Evolutionary conservation across 1,140 invertebrate genomes (phyloP), one percentile per base, ranked within the genome.

Genomic region (Cylas formicarius): DNA sequence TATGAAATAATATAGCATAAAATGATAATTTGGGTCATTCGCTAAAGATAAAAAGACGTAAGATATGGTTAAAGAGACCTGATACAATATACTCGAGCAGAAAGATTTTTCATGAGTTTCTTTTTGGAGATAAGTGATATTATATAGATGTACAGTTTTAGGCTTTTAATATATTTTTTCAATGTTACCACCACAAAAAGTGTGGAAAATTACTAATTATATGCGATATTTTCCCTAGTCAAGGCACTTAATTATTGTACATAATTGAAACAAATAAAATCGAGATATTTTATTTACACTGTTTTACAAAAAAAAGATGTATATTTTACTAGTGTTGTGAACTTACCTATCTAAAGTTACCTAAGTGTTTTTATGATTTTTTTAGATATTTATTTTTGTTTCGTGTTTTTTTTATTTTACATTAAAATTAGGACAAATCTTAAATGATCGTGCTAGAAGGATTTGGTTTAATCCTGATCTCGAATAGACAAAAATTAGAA

Each of bases 221-320:
- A 56, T 59, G 55, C 57, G 59, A 61, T 61, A 59, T n/a, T n/a
- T n/a, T 48, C 48, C 52, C 59, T 61, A 61, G 59, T 61, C 59
- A 61, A 53, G 59, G 57, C 57, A 59, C 52, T n/a, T n/a, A n/a
- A 22, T 48, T 47, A 42, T 42, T 61, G 53, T 59, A 58, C 47
- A 58, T 60, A 58, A 45, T 48, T 53, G 39, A 51, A 51, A 5
- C 31, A 11, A 36, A 36, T 53, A 44, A 45, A n/a, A n/a, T n/a
- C n/a, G n/a, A 55, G 50, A 52, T 52, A 53, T 56, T 57, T 56
- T 61, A 57, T 61, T 58, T 58, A 57, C 50, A 52, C 44, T 47
- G 35, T 51, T 52, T 47, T 48, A 43, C 40, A 48, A 48, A 48
- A 52, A 42, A 44, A 53, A 50, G 50, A 36, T 41, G 48, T 47